Evolutionary conservation across 2,888 invertebrate genomes (phyloP).

Genomic region (Tricholauxania praeusta): DNA sequence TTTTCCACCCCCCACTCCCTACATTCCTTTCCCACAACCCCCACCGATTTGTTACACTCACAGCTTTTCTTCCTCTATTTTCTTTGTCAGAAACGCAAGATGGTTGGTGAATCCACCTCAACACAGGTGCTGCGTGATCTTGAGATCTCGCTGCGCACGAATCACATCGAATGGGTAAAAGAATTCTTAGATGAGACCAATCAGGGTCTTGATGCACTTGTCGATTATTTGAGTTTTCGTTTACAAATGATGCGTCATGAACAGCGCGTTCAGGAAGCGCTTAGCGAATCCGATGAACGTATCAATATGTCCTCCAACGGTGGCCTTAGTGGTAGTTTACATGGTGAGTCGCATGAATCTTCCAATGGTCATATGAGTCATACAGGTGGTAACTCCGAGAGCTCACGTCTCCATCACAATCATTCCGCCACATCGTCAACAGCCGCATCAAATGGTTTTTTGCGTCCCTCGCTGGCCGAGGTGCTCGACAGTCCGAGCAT

Average conservation of each 20-base stretch:
- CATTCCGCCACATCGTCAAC: conserved; percentile 42
- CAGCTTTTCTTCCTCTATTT: conserved; percentile 68
- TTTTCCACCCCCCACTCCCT: conserved; percentile 16
- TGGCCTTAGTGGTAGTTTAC: conserved; percentile 43
- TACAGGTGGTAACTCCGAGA: conserved; percentile 49
- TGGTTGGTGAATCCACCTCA: conserved; percentile 96
- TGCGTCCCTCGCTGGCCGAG: conserved; percentile 72
- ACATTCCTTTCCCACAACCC: conserved; percentile 29
- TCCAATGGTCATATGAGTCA: conserved; percentile 40
- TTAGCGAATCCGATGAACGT: conserved; percentile 82
- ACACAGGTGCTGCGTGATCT: conserved; percentile 98
- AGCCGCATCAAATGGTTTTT: conserved; percentile 55
- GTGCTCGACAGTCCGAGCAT: conserved; percentile 78
- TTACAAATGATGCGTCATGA: conserved; percentile 95
- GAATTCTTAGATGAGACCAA: conserved; percentile 97
- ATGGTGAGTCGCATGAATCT: conserved; percentile 49
- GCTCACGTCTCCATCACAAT: conserved; percentile 45
- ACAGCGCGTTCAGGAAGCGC: conserved; percentile 82
- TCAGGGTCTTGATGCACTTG: conserved; percentile 94
- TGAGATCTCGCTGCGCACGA: conserved; percentile 98
- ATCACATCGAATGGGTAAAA: conserved; percentile 99
- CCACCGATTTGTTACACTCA: conserved; percentile 57
- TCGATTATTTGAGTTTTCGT: conserved; percentile 96
- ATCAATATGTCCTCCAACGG: conserved; percentile 67
- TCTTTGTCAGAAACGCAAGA: conserved; percentile 92